Conservation (phyloP, 1,140 invertebrate species). For the Micrasema minimum region DNA sequence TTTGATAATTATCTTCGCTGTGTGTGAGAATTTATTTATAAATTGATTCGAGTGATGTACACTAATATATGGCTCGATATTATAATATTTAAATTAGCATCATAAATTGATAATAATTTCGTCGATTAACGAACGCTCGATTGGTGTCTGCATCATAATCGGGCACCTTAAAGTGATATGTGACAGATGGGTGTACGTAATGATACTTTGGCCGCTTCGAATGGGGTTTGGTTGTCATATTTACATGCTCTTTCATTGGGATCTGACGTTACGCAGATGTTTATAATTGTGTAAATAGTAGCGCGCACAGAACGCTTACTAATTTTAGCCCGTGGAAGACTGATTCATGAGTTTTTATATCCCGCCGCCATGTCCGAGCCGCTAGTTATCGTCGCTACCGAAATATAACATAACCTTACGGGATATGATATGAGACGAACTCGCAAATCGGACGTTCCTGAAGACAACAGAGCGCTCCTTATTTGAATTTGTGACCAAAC, state of each 20-base stretch:
- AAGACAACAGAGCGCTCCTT: constrained; percentile 5
- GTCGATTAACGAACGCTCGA: background rate
- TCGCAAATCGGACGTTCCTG: constrained; percentile 1
- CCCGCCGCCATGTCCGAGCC: constrained; percentile 27
- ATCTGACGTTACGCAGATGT: constrained; percentile 43
- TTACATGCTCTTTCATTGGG: constrained; percentile 29
- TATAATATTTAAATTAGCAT: constrained; percentile 12
- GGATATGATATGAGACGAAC: constrained; percentile 24
- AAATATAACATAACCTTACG: constrained; percentile 33
- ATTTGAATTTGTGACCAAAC: constrained; percentile 24
- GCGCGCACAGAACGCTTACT: constrained; percentile 11
- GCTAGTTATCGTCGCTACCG: background rate
- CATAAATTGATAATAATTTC: constrained; percentile 8
- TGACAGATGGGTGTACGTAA: constrained; percentile 39
- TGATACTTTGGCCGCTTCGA: constrained; percentile 34
- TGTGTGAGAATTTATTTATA: constrained; percentile 42
- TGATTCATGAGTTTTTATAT: constrained; percentile 38
- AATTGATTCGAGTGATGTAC: constrained; percentile 27
- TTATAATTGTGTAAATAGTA: constrained; percentile 46
- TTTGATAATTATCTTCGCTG: constrained; percentile 36
- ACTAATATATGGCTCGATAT: background rate
- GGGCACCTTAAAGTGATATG: constrained; percentile 25
- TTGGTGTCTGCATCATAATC: constrained; percentile 6
- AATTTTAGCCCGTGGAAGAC: constrained; percentile 33
- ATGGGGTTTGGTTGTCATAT: constrained; percentile 35